Percentiles rank a stretch among this genome's conserved stretches.
phyloP scores from a whole-genome alignment of 1,140 invertebrate species.

The Drosophila trapezifrons region DNA sequence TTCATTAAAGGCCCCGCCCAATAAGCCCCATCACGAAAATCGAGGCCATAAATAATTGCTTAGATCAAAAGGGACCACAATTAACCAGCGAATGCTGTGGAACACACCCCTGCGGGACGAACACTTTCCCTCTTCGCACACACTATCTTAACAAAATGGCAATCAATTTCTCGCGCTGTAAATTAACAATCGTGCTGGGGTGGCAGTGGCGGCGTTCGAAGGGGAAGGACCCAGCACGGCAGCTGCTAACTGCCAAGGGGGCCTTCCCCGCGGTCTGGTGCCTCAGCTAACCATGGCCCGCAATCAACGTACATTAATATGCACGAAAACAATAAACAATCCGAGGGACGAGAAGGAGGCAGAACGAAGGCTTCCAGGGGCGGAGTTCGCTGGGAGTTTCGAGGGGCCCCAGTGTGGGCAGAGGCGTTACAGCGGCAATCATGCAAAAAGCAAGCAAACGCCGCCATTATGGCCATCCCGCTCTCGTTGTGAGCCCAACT shows the following conservation, averaged over 20 bases:
- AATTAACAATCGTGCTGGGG: slow-evolving; percentile 68
- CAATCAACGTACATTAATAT: slow-evolving; percentile 83
- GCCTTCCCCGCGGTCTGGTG: slow-evolving; percentile 6
- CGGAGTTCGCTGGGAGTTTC: not conserved
- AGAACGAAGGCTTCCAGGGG: slow-evolving; percentile 17
- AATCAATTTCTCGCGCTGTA: slow-evolving; percentile 81
- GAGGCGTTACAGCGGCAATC: slow-evolving; percentile 81
- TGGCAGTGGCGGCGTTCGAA: not conserved
- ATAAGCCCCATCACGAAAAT: slow-evolving; percentile 23
- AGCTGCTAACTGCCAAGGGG: slow-evolving; percentile 72
- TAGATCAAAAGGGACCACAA: slow-evolving; percentile 54
- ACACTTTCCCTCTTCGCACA: slow-evolving; percentile 45
- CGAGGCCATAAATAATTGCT: slow-evolving; percentile 43
- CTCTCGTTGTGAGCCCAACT: slow-evolving; percentile 26
- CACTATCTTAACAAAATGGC: slow-evolving; percentile 61
- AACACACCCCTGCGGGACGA: slow-evolving; percentile 43
- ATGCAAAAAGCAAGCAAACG: slow-evolving; percentile 66
- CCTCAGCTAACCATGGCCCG: slow-evolving; percentile 44
- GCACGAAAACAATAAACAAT: slow-evolving; percentile 83
- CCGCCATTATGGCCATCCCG: slow-evolving; percentile 57
- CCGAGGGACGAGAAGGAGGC: slow-evolving; percentile 15
- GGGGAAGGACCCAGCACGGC: slow-evolving; percentile 49
- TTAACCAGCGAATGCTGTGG: slow-evolving; percentile 59
- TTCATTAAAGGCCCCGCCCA: slow-evolving; percentile 28
- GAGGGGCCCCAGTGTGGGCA: slow-evolving; percentile 39